Conservation (phyloP, 2,888 invertebrate species). For the Nephrotoma flavescens region DNA sequence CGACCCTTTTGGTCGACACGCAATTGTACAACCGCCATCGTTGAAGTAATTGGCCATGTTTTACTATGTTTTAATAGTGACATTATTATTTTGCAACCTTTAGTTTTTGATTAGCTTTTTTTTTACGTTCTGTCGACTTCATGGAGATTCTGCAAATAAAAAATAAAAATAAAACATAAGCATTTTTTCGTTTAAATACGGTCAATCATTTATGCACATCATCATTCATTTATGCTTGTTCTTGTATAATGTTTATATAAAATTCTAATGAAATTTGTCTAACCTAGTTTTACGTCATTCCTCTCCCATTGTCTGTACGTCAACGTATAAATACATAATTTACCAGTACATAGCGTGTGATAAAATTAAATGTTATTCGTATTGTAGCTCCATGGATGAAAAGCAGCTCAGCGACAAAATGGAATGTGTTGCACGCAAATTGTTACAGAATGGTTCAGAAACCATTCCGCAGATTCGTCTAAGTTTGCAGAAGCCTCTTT, state of each 20-base stretch:
- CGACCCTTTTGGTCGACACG: constrained; percentile 28
- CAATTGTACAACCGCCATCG: constrained; percentile 31
- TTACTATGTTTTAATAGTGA: constrained; percentile 30
- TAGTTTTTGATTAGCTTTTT: not conserved
- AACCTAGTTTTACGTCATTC: not conserved
- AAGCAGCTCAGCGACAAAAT: not conserved
- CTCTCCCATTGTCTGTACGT: not conserved
- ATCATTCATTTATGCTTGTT: not conserved
- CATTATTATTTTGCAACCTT: not conserved
- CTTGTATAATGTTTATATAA: not conserved
- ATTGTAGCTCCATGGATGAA: too few species aligned
- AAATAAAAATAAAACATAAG: not conserved
- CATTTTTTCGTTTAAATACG: not conserved
- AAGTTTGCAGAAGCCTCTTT: too few species aligned
- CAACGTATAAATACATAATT: not conserved
- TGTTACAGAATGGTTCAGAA: too few species aligned
- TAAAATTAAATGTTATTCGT: not conserved
- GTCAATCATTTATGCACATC: not conserved
- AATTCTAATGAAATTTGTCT: not conserved
- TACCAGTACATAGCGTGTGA: not conserved
- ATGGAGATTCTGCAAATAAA: not conserved
- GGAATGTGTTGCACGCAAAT: not conserved
- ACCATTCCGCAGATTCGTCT: too few species aligned
- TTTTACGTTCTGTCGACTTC: not conserved
- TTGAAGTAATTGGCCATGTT: constrained; percentile 31